A percentile compares a stretch with the other conserved stretches of the same genome.
These are phyloP conservation scores for Sinosuthora webbiana DNA, from an alignment of 2,113 vertebrate genomes.

Conservation along the genomic window DNA sequence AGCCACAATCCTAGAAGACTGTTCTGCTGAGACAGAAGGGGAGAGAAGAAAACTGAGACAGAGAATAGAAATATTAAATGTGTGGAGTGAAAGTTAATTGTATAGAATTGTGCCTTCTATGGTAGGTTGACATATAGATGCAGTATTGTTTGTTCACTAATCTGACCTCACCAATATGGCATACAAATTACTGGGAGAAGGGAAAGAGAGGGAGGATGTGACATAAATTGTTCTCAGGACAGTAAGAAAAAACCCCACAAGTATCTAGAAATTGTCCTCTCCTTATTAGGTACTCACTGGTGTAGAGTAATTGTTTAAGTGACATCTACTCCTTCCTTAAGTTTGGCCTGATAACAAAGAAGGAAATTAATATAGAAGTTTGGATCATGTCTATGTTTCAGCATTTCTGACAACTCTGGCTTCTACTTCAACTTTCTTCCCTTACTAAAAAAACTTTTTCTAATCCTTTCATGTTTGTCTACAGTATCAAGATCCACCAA, in stretches of 20 bases:
- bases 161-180: neutral
- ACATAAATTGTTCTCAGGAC: neutral
- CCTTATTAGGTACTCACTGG: neutral
- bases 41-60: neutral
- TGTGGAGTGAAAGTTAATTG: neutral
- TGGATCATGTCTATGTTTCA: neutral
- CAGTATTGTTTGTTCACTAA: neutral
- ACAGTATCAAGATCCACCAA: neutral
- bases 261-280: neutral
- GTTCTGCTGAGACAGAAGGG: neutral
- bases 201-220: neutral
- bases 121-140: neutral
- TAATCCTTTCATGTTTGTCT: neutral
- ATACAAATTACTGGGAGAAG: neutral
- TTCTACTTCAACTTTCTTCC: neutral
- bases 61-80: neutral
- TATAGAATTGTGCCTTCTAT: no score
- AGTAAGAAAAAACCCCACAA: neutral
- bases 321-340: neutral
- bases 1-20: neutral
- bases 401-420: neutral
- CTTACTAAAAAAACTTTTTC: neutral
- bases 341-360: neutral
- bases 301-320: neutral
- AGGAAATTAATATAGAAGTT: neutral